Evolutionary conservation across 2,797 vertebrate genomes (phyloP).

Genomic region (Chelonia mydas): DNA sequence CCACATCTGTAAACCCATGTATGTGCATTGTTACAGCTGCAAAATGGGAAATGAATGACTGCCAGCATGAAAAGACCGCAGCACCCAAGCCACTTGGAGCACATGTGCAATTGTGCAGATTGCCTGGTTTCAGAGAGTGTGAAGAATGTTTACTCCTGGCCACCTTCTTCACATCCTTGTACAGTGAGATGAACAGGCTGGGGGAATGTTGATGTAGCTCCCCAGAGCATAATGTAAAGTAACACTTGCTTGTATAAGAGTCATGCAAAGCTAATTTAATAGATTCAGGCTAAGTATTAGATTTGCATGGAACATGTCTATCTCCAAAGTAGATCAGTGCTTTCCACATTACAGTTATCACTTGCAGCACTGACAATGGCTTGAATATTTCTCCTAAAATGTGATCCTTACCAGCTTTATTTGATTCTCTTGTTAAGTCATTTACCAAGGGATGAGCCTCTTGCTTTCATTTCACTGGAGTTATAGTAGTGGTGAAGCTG

Average conservation of each 20-base stretch:
- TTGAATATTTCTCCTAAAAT: background rate
- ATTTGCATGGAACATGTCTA: background rate
- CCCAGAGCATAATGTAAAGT: background rate
- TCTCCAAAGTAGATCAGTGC: background rate
- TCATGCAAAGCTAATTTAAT: background rate
- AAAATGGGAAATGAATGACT: fast-evolving
- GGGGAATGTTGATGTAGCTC: background rate
- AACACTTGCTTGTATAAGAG: background rate
- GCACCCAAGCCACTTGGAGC: background rate
- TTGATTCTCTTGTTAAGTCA: background rate
- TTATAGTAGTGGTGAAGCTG: background rate
- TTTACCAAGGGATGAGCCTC: background rate
- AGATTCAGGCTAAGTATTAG: fast-evolving
- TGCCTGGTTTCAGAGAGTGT: background rate
- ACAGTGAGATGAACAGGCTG: background rate
- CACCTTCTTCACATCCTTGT: background rate
- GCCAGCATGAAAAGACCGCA: background rate
- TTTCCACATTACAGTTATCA: background rate
- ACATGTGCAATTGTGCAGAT: fast-evolving
- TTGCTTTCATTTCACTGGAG: background rate
- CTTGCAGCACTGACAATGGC: background rate
- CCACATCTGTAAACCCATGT: background rate
- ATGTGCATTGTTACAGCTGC: fast-evolving
- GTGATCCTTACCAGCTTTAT: background rate
- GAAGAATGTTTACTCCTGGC: background rate